A percentile compares a stretch with the other conserved stretches of the same genome.
Conservation (phyloP, 2,113 vertebrate species). For the Myxocyprinus asiaticus region DNA sequence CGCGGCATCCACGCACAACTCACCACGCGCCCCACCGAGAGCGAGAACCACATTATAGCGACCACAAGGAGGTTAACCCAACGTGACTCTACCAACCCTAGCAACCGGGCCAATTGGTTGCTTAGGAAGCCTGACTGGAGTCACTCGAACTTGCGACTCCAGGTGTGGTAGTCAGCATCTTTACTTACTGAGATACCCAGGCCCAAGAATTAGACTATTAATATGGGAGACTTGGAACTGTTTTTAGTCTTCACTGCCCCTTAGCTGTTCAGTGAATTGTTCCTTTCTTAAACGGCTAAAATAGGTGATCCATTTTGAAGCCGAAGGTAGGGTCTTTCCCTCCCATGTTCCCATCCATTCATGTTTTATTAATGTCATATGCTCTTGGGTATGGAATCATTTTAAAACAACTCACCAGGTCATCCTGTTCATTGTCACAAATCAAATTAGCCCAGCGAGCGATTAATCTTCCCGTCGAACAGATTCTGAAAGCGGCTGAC, state of each 20-base stretch:
- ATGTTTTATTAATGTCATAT: slow-evolving; percentile 78
- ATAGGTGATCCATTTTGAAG: slow-evolving; percentile 15
- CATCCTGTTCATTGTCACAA: slow-evolving; percentile 76
- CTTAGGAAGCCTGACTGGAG: no score
- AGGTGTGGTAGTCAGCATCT: no score
- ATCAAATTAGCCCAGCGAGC: slow-evolving; percentile 78
- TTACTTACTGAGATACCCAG: no score
- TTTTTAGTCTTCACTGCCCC: background rate
- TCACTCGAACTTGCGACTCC: no score
- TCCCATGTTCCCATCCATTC: slow-evolving; percentile 45
- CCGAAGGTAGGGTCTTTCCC: slow-evolving; percentile 25
- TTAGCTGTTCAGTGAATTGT: background rate
- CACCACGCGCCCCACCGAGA: no score
- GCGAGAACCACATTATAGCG: no score
- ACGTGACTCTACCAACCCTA: no score
- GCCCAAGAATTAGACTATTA: background rate
- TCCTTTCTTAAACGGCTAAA: background rate
- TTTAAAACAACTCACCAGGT: slow-evolving; percentile 73
- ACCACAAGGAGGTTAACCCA: no score
- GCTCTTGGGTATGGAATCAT: slow-evolving; percentile 62
- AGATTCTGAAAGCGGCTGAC: slow-evolving; percentile 70
- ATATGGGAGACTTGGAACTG: background rate
- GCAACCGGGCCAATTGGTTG: no score
- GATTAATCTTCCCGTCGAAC: slow-evolving; percentile 76
- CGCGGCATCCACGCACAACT: no score